Evolutionary conservation across 2,888 invertebrate genomes (phyloP), one percentile per base, ranked within the genome.

Genomic region (Herminia tarsipennalis): DNA sequence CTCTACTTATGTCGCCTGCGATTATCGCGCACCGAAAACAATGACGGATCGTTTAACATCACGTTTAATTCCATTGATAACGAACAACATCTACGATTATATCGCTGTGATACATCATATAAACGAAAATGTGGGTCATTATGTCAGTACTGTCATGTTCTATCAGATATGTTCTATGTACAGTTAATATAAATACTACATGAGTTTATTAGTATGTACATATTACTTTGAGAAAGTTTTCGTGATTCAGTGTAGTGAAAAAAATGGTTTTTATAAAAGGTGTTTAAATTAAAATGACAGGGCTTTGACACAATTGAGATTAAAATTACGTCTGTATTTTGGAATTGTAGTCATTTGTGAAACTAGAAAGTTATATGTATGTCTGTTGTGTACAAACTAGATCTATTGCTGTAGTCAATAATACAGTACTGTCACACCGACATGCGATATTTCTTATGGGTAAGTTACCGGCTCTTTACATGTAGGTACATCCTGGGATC

Each of bases 1-100:
- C 76, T 73, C 76, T 79, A 78, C 82, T 85, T 84, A 88, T 78
- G 90, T 88, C 88, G 69, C 69, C 67, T 60, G 71, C 79, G 81
- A 88, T 88, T 87, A 89, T 74, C 78, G 71, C 70, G 70, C 70
- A 60, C 69, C 63, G 41, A 76, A 71, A 63, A 71, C 71, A 70
- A 66, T 79, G 78, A 86, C 75, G 72, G 78, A 82, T 83, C 72
- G 72, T 53, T 69, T 70, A 50, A 59, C 62, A 58, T 64, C 50
- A 56, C 52, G 51, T 62, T 64, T 59, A 59, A 56, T 62, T 50
- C 36, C 35, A 49, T 42, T 57, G 52, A 62, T 66, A 63, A 56
- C 41, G 51, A 57, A 56, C 41, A 60, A 41, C 50, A 54, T 56
- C 36, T 58, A 50, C 50, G 58, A 66, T 66, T 54, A 53, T 59